Evolutionary conservation across 2,888 invertebrate species (phyloP), one percentile per base, ranked within the genome.

Genomic region (Byasa hedistus): DNA sequence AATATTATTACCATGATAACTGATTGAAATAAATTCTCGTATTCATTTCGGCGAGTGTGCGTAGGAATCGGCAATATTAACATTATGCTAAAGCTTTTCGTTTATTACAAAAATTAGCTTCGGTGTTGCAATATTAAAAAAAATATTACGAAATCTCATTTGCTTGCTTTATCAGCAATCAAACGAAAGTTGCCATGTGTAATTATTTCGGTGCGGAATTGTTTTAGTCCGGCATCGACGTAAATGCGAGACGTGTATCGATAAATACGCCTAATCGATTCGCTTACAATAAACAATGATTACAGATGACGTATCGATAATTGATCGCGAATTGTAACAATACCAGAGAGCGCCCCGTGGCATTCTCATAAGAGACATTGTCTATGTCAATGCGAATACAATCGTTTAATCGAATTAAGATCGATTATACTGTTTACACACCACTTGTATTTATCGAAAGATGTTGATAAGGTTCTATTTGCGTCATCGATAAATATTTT

Each of bases 241-340:
- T 57, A 61, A 65, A 65, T 63, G 65, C 58, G 68, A 70, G 70
- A 64, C 65, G 65, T 71, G 71, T 70, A 65, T 54, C 64, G 76
- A 76, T 76, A 75, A 76, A 69, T 70, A 70, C 48, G 59, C 48
- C 55, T 72, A 72, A 76, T 75, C 75, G 73, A 75, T 76, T 74
- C 69, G 69, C 68, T 57, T 27, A 68, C 65, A 70, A 71, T 71
- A 71, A 70, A 71, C 71, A 71, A 70, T 71, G 75, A 75, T 75
- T 74, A 54, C 67, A 57, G 68, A 64, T 71, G 76, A 74, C 76
- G 70, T 76, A 75, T 75, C 76, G 69, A 63, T 72, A 72, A 75
- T 76, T 75, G 76, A 76, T 75, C 76, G 56, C 57, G 32, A 57
- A 66, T 55, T 61, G 59, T 57, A 64, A 68, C 65, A 69, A 65